Evolutionary conservation across 2,888 invertebrate genomes (phyloP).

Genomic region (Lasius platythorax): DNA sequence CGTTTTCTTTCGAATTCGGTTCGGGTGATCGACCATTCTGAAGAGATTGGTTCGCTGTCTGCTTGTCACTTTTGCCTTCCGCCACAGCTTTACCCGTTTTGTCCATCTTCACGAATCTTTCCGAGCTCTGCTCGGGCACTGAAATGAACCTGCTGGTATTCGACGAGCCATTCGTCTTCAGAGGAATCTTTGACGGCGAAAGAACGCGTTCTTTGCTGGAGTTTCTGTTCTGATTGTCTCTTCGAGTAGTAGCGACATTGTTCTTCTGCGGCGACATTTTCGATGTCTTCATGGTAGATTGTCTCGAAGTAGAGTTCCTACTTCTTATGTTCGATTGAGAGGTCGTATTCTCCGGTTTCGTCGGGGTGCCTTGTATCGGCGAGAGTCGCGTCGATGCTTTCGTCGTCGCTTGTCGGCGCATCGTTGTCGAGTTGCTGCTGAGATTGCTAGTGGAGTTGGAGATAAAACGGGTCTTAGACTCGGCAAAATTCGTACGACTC

Average conservation of each 20-base stretch:
- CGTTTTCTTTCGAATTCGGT: constrained; percentile 44
- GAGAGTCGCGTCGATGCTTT: constrained; percentile 73
- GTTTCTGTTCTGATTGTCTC: constrained; percentile 52
- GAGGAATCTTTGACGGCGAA: constrained; percentile 82
- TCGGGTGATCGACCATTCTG: constrained; percentile 47
- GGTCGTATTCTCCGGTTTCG: constrained; percentile 72
- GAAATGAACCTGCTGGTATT: constrained; percentile 62
- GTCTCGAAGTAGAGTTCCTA: constrained; percentile 43
- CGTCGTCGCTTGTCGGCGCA: constrained; percentile 53
- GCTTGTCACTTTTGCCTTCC: constrained; percentile 44
- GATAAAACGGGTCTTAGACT: constrained; percentile 33
- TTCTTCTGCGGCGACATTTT: constrained; percentile 67
- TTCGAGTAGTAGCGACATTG: constrained; percentile 55
- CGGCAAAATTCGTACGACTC: constrained; percentile 56
- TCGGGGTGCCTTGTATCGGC: constrained; percentile 83
- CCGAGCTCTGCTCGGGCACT: constrained; percentile 43
- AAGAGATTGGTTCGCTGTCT: constrained; percentile 3
- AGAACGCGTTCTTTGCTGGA: constrained; percentile 64
- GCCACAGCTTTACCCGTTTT: constrained; percentile 53
- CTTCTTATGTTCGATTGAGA: constrained; percentile 40
- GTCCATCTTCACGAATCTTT: constrained; percentile 32
- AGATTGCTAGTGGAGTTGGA: constrained; percentile 32
- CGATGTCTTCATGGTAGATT: constrained; percentile 66
- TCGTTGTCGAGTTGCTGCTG: not conserved
- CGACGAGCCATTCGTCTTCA: constrained; percentile 71